These are phyloP conservation scores for Neocrepidodera transversa DNA, from an alignment of 2,888 invertebrate genomes.

Conservation along the genomic window DNA sequence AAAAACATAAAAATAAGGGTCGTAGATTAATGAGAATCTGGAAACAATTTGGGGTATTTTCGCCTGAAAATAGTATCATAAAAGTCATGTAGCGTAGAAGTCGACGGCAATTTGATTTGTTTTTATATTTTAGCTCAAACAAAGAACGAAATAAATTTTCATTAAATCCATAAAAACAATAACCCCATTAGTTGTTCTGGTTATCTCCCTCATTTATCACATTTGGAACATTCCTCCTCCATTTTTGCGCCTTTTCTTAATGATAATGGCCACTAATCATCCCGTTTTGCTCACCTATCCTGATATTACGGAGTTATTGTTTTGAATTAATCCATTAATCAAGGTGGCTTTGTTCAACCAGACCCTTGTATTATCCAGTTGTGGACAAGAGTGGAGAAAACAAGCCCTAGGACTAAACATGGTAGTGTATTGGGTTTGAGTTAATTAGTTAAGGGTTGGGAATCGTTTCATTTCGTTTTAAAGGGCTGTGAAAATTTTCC, in stretches of 20 bases:
- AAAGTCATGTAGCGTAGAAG: too few species aligned
- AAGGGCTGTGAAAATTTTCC: too few species aligned
- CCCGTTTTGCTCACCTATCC: slow-evolving; percentile 11
- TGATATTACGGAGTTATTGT: slow-evolving; percentile 27
- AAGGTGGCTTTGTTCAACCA: slow-evolving; percentile 22
- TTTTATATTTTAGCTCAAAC: too few species aligned
- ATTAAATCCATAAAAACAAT: too few species aligned
- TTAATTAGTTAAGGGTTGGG: slow-evolving; percentile 2
- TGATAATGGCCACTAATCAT: slow-evolving; percentile 19
- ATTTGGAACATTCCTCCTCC: slow-evolving; percentile 1
- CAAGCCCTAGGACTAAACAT: slow-evolving; percentile 6
- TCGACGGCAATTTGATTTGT: too few species aligned
- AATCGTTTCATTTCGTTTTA: background rate
- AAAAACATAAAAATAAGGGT: too few species aligned
- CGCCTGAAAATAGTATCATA: too few species aligned
- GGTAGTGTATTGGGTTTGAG: background rate
- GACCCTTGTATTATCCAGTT: slow-evolving; percentile 16
- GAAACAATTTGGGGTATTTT: too few species aligned
- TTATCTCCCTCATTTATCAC: slow-evolving; percentile 5
- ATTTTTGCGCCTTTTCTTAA: slow-evolving; percentile 10
- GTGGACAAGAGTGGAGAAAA: too few species aligned
- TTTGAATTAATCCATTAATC: slow-evolving; percentile 31
- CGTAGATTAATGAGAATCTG: too few species aligned
- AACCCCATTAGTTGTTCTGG: background rate
- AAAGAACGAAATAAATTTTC: too few species aligned